Evolutionary conservation across 2,888 invertebrate genomes (phyloP), one percentile per base, ranked within the genome.

Genomic region (Erebia ligea): DNA sequence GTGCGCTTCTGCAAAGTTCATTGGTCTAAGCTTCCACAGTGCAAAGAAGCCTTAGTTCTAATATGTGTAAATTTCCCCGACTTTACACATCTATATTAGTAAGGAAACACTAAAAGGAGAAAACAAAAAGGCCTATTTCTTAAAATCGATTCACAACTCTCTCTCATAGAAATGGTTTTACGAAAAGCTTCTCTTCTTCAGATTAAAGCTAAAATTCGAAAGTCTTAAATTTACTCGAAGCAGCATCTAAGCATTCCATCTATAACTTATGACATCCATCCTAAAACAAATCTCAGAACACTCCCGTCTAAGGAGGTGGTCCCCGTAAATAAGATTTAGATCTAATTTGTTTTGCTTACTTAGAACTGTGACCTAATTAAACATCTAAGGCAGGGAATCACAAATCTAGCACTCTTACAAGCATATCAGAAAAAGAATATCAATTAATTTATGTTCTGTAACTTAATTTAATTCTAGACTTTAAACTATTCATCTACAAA

Each of bases 1-100:
- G 92, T 92, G 91, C 92, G 91, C 67, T 58, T 80, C 88, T 86
- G 88, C 90, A 73, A 76, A 75, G 13, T 67, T 61, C 70, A 78
- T 86, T 87, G 85, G 87, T 91, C 88, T 81, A 91, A 91, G 90
- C 91, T 81, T 83, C 83, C 80, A 79, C 84, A 78, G 90, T 91
- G 91, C 90, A 82, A 79, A 81, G 79, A 86, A 84, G 78, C 85
- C 84, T 82, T 87, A 86, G 71, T 82, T 15, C 62, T 82, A 80
- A 77, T 57, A 77, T 88, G 91, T 93, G 93, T 92, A 92, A 92
- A 92, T 86, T 92, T 93, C 93, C 93, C 93, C 93, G 75, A 76
- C 88, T 79, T 92, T 91, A 92, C 93, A 93, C 91, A 88, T 81
- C 75, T 67, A 52, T 40, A 25, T 61, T 61, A 77, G 72, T 76